Percentiles rank a stretch among this genome's conserved stretches.
Conservation (phyloP, 2,888 invertebrate species). For the Uropetala carovei region DNA sequence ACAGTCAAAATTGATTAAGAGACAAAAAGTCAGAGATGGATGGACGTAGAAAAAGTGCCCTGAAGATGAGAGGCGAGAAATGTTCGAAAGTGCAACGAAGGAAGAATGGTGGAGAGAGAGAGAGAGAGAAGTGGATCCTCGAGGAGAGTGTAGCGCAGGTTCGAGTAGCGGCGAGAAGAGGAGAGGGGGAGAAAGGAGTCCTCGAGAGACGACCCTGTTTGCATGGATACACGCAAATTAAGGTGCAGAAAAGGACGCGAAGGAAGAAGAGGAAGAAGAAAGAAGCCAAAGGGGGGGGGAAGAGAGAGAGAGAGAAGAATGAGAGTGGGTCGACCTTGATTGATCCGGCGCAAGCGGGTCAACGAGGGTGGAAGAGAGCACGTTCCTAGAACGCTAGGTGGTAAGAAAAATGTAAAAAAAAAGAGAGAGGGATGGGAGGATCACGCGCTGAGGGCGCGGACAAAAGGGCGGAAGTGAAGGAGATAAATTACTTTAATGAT, state of each 20-base stretch:
- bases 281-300: background rate
- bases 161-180: background rate
- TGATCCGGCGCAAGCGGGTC: slow-evolving; percentile 23
- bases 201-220: slow-evolving; percentile 21
- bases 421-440: background rate
- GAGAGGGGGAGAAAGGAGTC: background rate
- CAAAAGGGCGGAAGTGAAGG: background rate
- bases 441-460: too few relatives aligned
- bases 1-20: too few relatives aligned
- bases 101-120: background rate
- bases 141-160: background rate
- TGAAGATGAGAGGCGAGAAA: background rate
- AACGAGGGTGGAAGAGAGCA: background rate
- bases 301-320: background rate
- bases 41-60: background rate
- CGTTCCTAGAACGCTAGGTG: background rate
- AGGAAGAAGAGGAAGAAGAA: too few relatives aligned
- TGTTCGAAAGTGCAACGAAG: background rate
- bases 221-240: slow-evolving; percentile 29
- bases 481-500: background rate
- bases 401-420: background rate
- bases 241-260: background rate
- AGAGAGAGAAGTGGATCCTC: background rate
- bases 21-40: background rate
- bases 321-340: background rate